A percentile compares a stretch with the other conserved stretches of the same genome.
Conservation (phyloP, 2,888 invertebrate genomes). For the Nemurella pictetii region DNA sequence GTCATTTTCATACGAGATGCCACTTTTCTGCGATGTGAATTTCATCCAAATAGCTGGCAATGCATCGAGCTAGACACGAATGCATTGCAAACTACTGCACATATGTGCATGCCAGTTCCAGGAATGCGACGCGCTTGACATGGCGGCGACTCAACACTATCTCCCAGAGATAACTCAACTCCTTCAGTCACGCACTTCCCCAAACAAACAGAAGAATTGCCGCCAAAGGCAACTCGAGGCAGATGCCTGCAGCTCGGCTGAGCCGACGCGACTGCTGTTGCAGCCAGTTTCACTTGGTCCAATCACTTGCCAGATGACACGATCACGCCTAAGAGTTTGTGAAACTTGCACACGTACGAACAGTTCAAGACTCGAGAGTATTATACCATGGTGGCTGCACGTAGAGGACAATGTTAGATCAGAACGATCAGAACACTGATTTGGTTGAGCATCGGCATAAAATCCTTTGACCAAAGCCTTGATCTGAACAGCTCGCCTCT, state of each 20-base stretch:
- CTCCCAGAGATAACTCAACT: slow-evolving; percentile 24
- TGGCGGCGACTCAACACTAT: slow-evolving; percentile 19
- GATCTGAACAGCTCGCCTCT: background rate
- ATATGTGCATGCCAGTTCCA: background rate
- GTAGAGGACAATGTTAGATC: background rate
- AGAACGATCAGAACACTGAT: background rate
- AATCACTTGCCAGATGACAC: background rate
- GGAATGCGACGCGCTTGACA: slow-evolving; percentile 29
- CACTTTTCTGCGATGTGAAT: background rate
- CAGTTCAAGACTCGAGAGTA: too few species aligned
- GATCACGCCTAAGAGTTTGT: slow-evolving; percentile 13
- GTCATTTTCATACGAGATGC: background rate
- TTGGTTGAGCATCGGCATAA: background rate
- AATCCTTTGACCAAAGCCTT: background rate
- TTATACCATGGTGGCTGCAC: background rate
- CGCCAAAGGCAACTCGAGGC: slow-evolving; percentile 33
- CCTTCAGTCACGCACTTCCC: slow-evolving; percentile 37
- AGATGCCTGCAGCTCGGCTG: background rate
- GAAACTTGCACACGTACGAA: slow-evolving; percentile 6
- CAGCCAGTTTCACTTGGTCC: background rate
- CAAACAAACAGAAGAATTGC: slow-evolving; percentile 36
- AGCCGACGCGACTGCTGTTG: background rate
- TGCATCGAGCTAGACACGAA: background rate
- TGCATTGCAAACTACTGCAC: background rate
- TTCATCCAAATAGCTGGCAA: background rate